Percentiles rank a stretch among this genome's conserved stretches.
Evolutionary conservation across 2,113 vertebrate species (phyloP).

Genomic region (Acanthochromis polyacanthus): DNA sequence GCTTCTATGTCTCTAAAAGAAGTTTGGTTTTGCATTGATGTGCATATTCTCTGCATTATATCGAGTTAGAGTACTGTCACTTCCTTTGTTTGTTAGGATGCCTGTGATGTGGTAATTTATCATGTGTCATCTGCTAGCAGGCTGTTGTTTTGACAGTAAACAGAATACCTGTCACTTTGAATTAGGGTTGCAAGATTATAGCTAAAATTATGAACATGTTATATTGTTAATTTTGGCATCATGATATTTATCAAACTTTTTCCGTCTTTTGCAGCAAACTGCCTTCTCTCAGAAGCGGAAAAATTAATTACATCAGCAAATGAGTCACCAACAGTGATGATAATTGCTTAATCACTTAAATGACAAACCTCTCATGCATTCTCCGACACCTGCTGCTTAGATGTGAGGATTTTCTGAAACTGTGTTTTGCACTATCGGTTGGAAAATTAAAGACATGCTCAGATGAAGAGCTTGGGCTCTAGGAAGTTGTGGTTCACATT

Average conservation of each 20-base stretch:
- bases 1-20: neutral
- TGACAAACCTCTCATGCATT: no score
- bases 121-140: neutral
- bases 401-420: no score
- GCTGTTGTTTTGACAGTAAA: constrained; percentile 20
- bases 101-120: constrained; percentile 3
- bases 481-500: no score
- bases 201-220: neutral
- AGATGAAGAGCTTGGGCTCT: no score
- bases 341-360: no score
- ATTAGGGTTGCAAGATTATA: neutral
- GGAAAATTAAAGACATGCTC: no score
- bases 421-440: no score
- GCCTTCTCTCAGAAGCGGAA: no score
- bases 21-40: constrained; percentile 3
- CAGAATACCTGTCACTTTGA: constrained; percentile 13
- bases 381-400: no score
- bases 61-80: neutral
- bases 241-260: neutral
- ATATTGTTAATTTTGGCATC: neutral
- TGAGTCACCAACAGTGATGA: no score
- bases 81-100: neutral
- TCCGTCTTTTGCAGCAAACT: neutral
- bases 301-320: no score
- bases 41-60: constrained; percentile 20